A percentile compares a stretch with the other conserved stretches of the same genome.
phyloP scores from a whole-genome alignment of 2,888 invertebrate species.

The Andrena praecox region DNA sequence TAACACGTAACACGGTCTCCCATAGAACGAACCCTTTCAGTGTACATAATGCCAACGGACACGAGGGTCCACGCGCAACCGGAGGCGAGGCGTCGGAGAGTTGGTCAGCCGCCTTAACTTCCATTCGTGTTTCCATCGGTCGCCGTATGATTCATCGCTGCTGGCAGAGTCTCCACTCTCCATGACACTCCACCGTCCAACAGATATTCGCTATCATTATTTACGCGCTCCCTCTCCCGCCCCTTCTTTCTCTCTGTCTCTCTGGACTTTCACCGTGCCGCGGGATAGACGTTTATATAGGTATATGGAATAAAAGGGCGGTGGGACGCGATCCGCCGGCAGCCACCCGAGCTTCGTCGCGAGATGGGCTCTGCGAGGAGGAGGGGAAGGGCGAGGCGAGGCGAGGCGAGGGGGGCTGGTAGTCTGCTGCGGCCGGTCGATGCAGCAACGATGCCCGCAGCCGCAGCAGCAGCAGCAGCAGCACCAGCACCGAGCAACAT shows the following conservation, averaged over 20 bases:
- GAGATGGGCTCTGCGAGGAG: slow-evolving; percentile 42
- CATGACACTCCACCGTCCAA: not conserved
- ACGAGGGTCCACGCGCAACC: no score
- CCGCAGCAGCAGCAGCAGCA: slow-evolving; percentile 70
- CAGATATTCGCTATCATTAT: slow-evolving; percentile 29
- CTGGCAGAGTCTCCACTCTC: not conserved
- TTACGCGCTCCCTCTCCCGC: slow-evolving; percentile 32
- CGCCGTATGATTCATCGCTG: slow-evolving; percentile 15
- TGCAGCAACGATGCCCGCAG: slow-evolving; percentile 78
- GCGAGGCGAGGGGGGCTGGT: slow-evolving; percentile 62
- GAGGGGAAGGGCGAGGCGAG: slow-evolving; percentile 44
- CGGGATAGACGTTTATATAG: slow-evolving; percentile 46
- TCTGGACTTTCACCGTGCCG: slow-evolving; percentile 46
- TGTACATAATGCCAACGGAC: no score
- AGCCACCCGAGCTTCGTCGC: slow-evolving; percentile 31
- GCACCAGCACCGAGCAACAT: slow-evolving; percentile 74
- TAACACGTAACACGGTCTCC: no score
- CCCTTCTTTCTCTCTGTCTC: not conserved
- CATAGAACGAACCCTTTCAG: no score
- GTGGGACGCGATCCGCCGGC: slow-evolving; percentile 54
- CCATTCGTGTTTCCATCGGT: not conserved
- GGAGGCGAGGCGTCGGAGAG: no score
- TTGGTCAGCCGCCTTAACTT: not conserved
- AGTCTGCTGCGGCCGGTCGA: slow-evolving; percentile 78
- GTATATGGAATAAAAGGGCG: slow-evolving; percentile 60